Base-by-base conservation (phyloP, 2,888 invertebrate species). In the Balanococcus diminutus region DNA sequence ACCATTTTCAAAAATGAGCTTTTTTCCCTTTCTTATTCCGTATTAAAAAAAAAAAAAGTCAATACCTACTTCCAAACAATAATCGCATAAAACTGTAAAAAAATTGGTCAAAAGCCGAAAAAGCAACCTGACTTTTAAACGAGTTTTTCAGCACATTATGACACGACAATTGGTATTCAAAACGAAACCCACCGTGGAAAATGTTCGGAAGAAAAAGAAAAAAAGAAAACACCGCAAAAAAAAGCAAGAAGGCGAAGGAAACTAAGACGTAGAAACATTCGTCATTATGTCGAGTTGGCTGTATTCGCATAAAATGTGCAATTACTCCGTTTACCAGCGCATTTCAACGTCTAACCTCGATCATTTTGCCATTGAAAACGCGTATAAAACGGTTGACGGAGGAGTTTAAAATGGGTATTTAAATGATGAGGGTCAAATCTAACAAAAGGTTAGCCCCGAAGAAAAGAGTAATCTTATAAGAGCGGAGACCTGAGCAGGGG, bases 341-440 rank as follows among this genome's bases (percentile, higher is more conserved):
- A 67, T 67, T 67, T 67, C 61, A 67, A 67, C 61, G 61, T 67
- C 61, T 22, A 25, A 67, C 61, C 61, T 67, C 61, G 61, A 67
- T 67, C 61, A 67, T 67, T 67, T 67, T 67, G 61, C 28, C 61
- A 28, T 67, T 67, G 61, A 67, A 67, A 67, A 14, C 25, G 14
- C 11, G 61, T n/a, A 67, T 22, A 67, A 67, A 67, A 67, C 61
- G 61, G 61, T 67, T 67, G 28, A 67, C 61, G 61, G 61, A 28
- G 61, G 61, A 28, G 22, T 67, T 67, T 67, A 67, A 67, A 67
- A 67, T 67, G 61, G 61, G 61, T 67, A 67, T 67, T 67, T 67
- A 67, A 67, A 67, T 67, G 61, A 67, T 67, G 28, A 67, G 61
- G 61, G 61, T 67, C 61, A 67, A 67, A 67, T 67, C 25, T 67